Evolutionary conservation across 2,797 vertebrate species (phyloP).

Genomic region (Knipowitschia caucasica): DNA sequence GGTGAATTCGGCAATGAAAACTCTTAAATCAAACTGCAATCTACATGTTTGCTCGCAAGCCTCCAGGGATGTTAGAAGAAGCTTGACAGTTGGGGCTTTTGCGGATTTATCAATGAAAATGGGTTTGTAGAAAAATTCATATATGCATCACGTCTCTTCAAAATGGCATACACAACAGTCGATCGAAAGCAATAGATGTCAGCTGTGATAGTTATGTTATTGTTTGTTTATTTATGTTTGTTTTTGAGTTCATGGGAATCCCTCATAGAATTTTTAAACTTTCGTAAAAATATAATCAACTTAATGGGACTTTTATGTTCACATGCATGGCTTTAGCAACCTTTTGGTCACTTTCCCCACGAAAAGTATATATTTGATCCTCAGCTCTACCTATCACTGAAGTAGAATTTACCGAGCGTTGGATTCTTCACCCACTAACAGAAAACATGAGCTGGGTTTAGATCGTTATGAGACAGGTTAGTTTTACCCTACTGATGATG

Average conservation of each 20-base stretch:
- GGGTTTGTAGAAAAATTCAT: not conserved
- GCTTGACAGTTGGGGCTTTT: not conserved
- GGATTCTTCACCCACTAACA: no score
- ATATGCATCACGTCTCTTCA: slow-evolving; percentile 3
- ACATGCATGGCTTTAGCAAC: no score
- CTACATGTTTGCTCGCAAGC: not conserved
- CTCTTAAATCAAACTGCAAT: slow-evolving; percentile 11
- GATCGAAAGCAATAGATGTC: not conserved
- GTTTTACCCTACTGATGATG: no score
- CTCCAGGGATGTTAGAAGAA: not conserved
- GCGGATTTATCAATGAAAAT: not conserved
- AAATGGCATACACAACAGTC: not conserved
- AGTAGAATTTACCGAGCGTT: no score
- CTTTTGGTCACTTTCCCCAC: no score
- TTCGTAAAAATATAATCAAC: no score
- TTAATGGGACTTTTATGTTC: no score
- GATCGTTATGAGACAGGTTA: no score
- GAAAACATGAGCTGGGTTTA: no score
- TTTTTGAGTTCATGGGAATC: not conserved
- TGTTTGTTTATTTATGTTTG: not conserved
- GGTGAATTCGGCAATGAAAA: not conserved
- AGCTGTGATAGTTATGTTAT: not conserved
- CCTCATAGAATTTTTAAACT: not conserved
- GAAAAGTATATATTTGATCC: no score
- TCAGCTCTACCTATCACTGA: no score